These are phyloP conservation scores for Xyliphius kryptos DNA, from an alignment of 2,113 vertebrate species.

Conservation along the genomic window DNA sequence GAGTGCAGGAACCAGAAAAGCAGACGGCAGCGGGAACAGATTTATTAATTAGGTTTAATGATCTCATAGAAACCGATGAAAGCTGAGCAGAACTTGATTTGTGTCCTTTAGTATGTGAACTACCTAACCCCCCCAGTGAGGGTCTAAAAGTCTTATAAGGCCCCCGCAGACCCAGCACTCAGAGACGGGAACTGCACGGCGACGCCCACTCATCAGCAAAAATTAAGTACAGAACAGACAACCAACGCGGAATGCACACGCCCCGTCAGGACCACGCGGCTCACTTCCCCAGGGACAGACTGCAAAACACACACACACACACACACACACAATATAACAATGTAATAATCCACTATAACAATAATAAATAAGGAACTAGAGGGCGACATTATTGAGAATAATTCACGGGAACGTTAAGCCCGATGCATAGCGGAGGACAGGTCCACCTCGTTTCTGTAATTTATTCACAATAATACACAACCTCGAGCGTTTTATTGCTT, in stretches of 20 bases:
- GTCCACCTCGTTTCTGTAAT: no score
- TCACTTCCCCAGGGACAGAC: conserved; percentile 48
- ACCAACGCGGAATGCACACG: conserved; percentile 45
- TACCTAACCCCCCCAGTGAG: no score
- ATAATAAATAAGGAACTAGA: neutral
- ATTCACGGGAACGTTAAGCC: no score
- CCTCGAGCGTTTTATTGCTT: no score
- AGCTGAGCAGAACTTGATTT: no score
- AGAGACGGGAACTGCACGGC: conserved; percentile 12
- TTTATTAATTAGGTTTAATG: no score
- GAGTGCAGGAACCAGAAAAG: neutral
- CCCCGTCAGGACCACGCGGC: neutral
- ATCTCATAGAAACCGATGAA: no score
- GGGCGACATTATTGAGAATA: no score
- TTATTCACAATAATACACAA: no score
- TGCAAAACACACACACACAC: conserved; percentile 33
- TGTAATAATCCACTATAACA: neutral
- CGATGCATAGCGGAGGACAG: no score
- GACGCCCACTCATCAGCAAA: conserved; percentile 6
- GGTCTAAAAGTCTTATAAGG: no score
- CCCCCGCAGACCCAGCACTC: neutral
- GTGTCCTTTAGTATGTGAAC: no score
- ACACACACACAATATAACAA: neutral
- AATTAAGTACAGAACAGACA: conserved; percentile 19
- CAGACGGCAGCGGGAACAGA: neutral